Conservation (phyloP, 2,113 vertebrate species). For the Oreocharis arfaki region DNA sequence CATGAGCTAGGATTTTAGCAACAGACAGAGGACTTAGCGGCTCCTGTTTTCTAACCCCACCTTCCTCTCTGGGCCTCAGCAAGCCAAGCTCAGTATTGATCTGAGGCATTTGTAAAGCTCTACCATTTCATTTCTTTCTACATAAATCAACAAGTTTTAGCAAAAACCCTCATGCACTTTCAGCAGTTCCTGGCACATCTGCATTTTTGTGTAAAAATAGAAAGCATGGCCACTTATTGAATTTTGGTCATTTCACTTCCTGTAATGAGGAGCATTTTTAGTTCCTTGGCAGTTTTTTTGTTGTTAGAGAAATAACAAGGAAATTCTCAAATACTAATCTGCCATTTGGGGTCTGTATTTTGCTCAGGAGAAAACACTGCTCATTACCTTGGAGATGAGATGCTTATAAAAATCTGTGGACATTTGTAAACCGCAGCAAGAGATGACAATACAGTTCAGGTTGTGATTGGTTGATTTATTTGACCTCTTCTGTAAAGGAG, state of each 20-base stretch:
- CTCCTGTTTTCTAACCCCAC: not conserved
- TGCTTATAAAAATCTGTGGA: not conserved
- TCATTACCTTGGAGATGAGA: not conserved
- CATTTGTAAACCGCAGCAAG: not conserved
- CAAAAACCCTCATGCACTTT: not conserved
- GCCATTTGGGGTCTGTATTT: not conserved
- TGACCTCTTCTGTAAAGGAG: not conserved
- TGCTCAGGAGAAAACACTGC: not conserved
- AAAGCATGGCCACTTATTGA: not conserved
- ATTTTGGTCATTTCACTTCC: not conserved
- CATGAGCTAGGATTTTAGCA: slow-evolving; percentile 4
- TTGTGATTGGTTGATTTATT: not conserved
- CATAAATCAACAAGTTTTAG: not conserved
- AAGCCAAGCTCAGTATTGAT: not conserved
- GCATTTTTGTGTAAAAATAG: not conserved
- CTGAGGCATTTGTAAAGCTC: not conserved
- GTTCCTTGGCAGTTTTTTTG: not conserved
- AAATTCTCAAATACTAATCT: not conserved
- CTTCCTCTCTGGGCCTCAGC: not conserved
- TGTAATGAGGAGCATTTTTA: not conserved
- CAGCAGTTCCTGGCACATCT: not conserved
- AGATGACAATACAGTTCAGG: not conserved
- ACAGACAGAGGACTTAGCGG: not conserved
- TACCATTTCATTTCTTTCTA: not conserved
- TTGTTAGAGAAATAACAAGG: not conserved